Evolutionary conservation across 2,888 invertebrate species (phyloP), one percentile per base, ranked within the genome.

Genomic region (Limenitis arthemis): DNA sequence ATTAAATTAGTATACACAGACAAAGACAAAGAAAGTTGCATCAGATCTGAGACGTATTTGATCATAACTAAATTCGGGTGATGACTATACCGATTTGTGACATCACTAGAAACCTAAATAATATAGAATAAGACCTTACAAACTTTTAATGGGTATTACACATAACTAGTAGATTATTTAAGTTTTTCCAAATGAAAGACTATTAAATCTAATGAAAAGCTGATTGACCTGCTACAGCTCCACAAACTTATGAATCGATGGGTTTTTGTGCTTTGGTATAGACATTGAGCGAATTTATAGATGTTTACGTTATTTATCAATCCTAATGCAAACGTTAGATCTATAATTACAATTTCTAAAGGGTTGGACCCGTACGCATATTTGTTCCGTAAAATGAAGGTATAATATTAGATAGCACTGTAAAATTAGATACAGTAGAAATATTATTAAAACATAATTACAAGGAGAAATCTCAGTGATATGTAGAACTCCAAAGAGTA

Each of bases 221-320:
- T 74, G 65, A 75, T 75, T 75, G 77, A 78, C 75, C 75, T 72
- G 76, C 73, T 73, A 77, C 9, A 75, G 79, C 50, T 55, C 79
- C 75, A 79, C 75, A 73, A 77, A 76, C 73, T 74, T 75, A 78
- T 76, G 82, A 79, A 79, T 85, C 86, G 86, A 83, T 86, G 86
- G 86, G 86, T 74, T 81, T 76, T 82, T 83, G 86, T 83, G 84
- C 86, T 86, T 86, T 86, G 85, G 85, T 86, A 86, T 86, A 83
- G 83, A 82, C 73, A 75, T 85, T 86, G 86, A 86, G 85, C 85
- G 84, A 85, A 81, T 83, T 76, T 73, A 76, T 76, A 75, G 72
- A 77, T 75, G 77, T 44, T 76, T 75, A 79, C 65, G 69, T 75
- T 81, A 82, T 67, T 77, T 79, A 82, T 81, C 74, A 79, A 79